phyloP scores from a whole-genome alignment of 2,888 invertebrate species.

The Stomorhina lunata region DNA sequence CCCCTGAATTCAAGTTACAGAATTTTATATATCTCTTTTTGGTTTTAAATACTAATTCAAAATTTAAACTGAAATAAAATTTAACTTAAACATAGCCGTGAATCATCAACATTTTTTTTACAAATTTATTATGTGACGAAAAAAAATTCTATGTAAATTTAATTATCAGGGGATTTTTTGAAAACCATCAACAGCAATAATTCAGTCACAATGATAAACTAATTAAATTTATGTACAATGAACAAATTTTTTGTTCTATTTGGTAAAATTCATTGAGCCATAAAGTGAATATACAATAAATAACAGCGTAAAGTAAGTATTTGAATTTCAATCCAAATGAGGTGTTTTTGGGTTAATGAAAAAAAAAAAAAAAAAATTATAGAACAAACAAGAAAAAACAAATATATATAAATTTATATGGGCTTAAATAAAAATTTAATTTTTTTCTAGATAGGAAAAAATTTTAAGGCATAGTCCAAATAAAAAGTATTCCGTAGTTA shows the following conservation, averaged over 20 bases:
- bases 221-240: constrained; percentile 19
- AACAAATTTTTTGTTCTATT: background rate
- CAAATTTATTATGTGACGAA: too few species aligned
- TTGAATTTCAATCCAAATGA: constrained; percentile 18
- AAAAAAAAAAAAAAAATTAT: background rate
- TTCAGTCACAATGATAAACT: constrained; percentile 8
- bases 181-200: background rate
- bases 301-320: background rate
- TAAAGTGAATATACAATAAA: constrained; percentile 4
- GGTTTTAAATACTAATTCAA: too few species aligned
- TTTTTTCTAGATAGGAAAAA: too few species aligned
- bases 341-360: constrained; percentile 2
- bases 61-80: too few species aligned
- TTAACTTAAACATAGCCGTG: too few species aligned
- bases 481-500: too few species aligned
- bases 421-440: too few species aligned
- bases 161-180: background rate
- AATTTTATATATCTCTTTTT: too few species aligned
- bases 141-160: background rate
- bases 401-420: background rate
- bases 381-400: background rate
- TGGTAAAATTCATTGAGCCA: constrained; percentile 28
- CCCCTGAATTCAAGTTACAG: too few species aligned
- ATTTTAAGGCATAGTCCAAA: too few species aligned
- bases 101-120: background rate